Evolutionary conservation across 2,113 vertebrate genomes (phyloP), one percentile per base, ranked within the genome.

Genomic region (Crotalus tigris): DNA sequence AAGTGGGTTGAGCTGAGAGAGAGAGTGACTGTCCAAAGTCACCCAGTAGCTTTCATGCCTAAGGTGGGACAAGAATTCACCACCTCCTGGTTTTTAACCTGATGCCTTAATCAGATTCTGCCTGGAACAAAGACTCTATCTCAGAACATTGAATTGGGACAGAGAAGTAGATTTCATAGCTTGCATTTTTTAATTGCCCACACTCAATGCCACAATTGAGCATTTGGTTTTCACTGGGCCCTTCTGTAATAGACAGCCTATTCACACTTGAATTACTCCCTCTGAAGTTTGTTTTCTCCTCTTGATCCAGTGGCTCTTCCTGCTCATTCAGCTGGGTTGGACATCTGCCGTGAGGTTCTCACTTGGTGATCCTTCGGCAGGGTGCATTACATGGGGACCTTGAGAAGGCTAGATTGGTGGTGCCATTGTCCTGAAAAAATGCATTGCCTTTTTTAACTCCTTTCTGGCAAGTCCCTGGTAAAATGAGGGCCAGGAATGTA

Each of bases 401-500:
- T 11, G 19, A 29, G 29, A 39, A 61, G 29, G 23, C 57, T 85
- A 61, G 81, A 46, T 87, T 9, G 2, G 21, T 39, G n/a, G 29
- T 26, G 19, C n/a, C n/a, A 10, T 33, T 29, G 1, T 10, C 1
- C 88, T 94, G 88, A 51, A 53, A 53, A 85, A 93, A 91, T 93
- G 4, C 2, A 46, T 51, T 85, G 0, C 61, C 69, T 61, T 61
- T 87, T 96, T 95, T 94, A 90, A 91, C 86, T 93, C 95, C 92
- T 85, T 95, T 95, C 90, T 91, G 87, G 17, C 57, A 87, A 64
- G 55, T 21, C 53, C 91, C 93, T 93, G 88, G 89, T 92, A 29
- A 97, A 92, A 96, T 39, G 6, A 95, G 33, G 90, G 44, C 87
- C 54, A 53, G 12, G 4, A 61, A 85, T 17, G 21, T 87, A 29